These are phyloP conservation scores for Athetis lepigone DNA, from an alignment of 2,888 invertebrate genomes.

Conservation along the genomic window DNA sequence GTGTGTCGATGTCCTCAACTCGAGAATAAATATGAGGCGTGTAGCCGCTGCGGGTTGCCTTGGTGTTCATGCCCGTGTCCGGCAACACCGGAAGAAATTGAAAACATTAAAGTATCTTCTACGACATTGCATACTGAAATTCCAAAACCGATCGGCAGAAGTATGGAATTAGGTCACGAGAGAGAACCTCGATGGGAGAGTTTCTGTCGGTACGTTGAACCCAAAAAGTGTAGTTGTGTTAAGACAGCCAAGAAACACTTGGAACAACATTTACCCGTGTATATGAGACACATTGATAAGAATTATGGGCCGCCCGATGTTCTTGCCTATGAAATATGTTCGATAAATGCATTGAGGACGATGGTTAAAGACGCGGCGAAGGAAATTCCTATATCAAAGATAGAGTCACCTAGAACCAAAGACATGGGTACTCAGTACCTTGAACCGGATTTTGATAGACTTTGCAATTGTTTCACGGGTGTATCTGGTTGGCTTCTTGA, in stretches of 20 bases:
- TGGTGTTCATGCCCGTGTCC: not conserved
- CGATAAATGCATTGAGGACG: conserved; percentile 70
- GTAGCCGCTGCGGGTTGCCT: not conserved
- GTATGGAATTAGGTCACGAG: conserved; percentile 74
- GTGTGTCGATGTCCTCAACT: not conserved
- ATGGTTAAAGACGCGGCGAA: conserved; percentile 72
- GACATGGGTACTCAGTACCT: conserved; percentile 75
- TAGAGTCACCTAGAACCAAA: conserved; percentile 68
- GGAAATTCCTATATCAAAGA: not conserved
- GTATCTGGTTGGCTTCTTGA: not conserved
- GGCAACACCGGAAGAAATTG: not conserved
- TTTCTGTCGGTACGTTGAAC: conserved; percentile 74
- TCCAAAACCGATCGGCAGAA: conserved; percentile 78
- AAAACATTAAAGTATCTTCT: not conserved
- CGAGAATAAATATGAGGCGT: not conserved
- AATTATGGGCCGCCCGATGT: conserved; percentile 71
- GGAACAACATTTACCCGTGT: conserved; percentile 79
- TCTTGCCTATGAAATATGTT: conserved; percentile 79
- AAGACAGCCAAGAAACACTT: conserved; percentile 79
- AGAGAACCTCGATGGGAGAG: conserved; percentile 83
- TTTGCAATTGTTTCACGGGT: conserved; percentile 75
- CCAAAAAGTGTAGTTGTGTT: conserved; percentile 76
- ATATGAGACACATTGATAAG: conserved; percentile 77
- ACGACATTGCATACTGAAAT: conserved; percentile 21
- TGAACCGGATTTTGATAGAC: conserved; percentile 75